phyloP scores from a whole-genome alignment of 2,797 vertebrate species.

The Spondyliosoma cantharus region DNA sequence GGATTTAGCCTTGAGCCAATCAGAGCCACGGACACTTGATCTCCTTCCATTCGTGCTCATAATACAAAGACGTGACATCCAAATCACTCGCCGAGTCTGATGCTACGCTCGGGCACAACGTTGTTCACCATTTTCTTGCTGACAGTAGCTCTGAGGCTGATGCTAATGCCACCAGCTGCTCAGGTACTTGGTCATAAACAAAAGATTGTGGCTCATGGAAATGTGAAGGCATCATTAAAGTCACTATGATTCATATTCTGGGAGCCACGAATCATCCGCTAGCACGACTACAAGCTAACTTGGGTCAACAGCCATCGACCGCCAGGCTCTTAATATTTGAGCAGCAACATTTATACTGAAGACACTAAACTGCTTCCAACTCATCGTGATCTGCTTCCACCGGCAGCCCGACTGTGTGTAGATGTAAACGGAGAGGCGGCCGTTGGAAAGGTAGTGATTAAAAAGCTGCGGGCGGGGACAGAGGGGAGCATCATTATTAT shows the following conservation, averaged over 20 bases:
- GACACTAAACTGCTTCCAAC: neutral
- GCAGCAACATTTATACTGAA: neutral
- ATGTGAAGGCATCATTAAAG: neutral
- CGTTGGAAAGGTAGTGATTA: slow-evolving; percentile 46
- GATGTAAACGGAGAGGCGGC: slow-evolving; percentile 17
- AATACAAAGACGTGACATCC: slow-evolving; percentile 7
- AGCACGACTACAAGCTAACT: neutral
- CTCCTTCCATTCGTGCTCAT: neutral
- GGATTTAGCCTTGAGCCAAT: neutral
- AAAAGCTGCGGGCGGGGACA: slow-evolving; percentile 50
- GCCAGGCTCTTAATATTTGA: neutral
- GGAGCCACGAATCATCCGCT: neutral
- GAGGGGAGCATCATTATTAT: slow-evolving; percentile 51
- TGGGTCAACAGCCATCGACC: neutral
- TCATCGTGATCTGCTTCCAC: neutral
- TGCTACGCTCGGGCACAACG: too few species aligned
- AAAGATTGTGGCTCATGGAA: neutral
- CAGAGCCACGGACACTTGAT: neutral
- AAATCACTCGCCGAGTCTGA: neutral
- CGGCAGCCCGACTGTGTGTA: slow-evolving; percentile 8
- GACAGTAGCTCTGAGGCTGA: neutral
- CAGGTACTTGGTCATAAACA: neutral
- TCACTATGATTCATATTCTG: neutral
- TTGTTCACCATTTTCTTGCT: neutral
- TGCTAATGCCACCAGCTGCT: neutral